Evolutionary conservation across 2,888 invertebrate genomes (phyloP), one percentile per base, ranked within the genome.

Genomic region (Synergus itoensis): DNA sequence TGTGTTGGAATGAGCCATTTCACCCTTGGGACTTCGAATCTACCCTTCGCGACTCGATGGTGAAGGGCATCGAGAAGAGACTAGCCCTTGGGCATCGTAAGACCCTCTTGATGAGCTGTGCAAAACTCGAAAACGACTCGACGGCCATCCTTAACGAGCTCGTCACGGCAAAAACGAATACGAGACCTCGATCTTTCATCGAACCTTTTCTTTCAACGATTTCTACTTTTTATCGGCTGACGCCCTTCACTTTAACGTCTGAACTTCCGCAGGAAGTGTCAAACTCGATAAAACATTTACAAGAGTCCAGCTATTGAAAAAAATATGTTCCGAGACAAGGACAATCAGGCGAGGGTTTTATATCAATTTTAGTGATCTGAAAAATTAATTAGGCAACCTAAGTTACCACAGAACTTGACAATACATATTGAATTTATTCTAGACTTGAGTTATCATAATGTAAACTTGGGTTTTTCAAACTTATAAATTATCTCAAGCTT

Each of bases 1-100:
- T 92, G 89, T 90, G 89, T 86, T 87, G 88, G 91, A 92, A 92
- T 92, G 92, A 92, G 90, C 91, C 92, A 92, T 92, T 90, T 91
- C 91, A 90, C 92, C 92, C 92, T 88, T 91, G 92, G 91, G 92
- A 92, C 84, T 91, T 91, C 85, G 89, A 84, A 86, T 86, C 79
- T 73, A 82, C 83, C 82, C 84, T 81, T 81, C 82, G 77, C 79
- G 76, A 81, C 75, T 79, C 77, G 77, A 65, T 80, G 77, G 82
- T 85, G 83, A 81, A 77, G 53, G 84, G 84, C 77, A 85, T 83
- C 83, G 82, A 86, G 80, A 83, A 77, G 80, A 83, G 85, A 85
- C 84, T 85, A 87, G 90, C 90, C 89, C 89, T 87, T 87, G 89
- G 90, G 89, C 90, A 88, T 88, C 88, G 84, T 84, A 77, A 81